These are phyloP conservation scores for Cantharis flavilabris DNA, from an alignment of 2,888 invertebrate genomes.

Conservation along the genomic window DNA sequence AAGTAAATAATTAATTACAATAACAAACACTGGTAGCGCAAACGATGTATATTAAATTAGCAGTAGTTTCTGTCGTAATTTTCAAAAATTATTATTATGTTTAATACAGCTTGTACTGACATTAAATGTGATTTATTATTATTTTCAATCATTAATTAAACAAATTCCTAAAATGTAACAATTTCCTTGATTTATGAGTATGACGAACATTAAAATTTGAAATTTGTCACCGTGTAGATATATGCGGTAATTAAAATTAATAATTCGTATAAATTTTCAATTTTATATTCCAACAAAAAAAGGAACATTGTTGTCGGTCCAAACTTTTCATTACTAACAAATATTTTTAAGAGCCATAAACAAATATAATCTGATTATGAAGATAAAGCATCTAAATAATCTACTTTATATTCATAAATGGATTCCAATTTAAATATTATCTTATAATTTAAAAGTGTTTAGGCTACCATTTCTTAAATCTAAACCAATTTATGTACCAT, in stretches of 20 bases:
- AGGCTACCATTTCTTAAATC: neutral
- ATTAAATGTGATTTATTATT: constrained; percentile 17
- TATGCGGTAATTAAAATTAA: neutral
- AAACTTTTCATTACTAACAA: neutral
- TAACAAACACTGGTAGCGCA: constrained; percentile 17
- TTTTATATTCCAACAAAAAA: neutral
- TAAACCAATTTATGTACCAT: neutral
- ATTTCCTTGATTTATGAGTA: neutral
- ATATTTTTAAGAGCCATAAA: neutral
- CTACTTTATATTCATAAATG: neutral
- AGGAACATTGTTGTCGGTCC: neutral
- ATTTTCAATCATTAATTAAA: neutral
- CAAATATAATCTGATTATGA: neutral
- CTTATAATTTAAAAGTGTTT: neutral
- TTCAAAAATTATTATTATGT: constrained; percentile 23
- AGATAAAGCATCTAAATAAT: neutral
- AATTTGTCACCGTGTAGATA: neutral
- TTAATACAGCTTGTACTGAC: constrained; percentile 8
- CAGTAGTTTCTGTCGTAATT: constrained; percentile 24
- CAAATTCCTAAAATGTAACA: neutral
- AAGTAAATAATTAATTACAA: constrained; percentile 21
- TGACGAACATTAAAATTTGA: neutral
- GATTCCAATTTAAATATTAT: neutral
- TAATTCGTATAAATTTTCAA: neutral
- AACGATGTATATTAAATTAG: constrained; percentile 24